A percentile compares a stretch with the other conserved stretches of the same genome.
phyloP scores from a whole-genome alignment of 2,888 invertebrate genomes.

The Cryptophagus acutangulus region DNA sequence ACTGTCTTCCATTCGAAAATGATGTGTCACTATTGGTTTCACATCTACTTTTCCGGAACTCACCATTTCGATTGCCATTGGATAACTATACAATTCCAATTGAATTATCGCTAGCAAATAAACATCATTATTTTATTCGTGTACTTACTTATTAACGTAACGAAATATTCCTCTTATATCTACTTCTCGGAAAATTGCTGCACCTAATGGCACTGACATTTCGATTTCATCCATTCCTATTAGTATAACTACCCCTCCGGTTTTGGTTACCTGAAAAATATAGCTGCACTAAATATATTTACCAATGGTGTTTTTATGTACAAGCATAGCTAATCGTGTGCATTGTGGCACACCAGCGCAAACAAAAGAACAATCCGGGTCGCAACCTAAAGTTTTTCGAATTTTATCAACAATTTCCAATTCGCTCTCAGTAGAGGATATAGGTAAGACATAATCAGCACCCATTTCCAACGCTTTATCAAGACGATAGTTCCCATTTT shows the following conservation, averaged over 20 bases:
- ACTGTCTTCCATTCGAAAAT: conserved; percentile 71
- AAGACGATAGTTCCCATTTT: too few species aligned
- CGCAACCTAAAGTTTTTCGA: conserved; percentile 55
- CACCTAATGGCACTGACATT: conserved; percentile 74
- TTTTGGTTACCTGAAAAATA: conserved; percentile 68
- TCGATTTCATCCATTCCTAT: conserved; percentile 84
- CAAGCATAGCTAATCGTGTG: conserved; percentile 70
- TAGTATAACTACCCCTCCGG: conserved; percentile 80
- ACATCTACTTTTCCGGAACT: conserved; percentile 72
- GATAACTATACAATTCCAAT: conserved; percentile 57
- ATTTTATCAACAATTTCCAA: conserved; percentile 57
- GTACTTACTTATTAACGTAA: conserved; percentile 79
- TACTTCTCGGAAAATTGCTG: conserved; percentile 77
- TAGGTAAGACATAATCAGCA: conserved; percentile 64
- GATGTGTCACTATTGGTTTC: conserved; percentile 79
- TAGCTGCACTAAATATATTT: conserved; percentile 10
- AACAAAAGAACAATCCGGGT: conserved; percentile 76
- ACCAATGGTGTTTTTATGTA: too few species aligned
- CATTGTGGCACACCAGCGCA: conserved; percentile 82
- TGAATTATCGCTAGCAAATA: conserved; percentile 4
- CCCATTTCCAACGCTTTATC: conserved; percentile 73
- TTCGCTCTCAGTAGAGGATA: conserved; percentile 54
- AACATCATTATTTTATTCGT: neutral
- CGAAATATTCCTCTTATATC: conserved; percentile 91
- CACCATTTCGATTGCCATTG: conserved; percentile 71